Evolutionary conservation across 2,113 vertebrate genomes (phyloP), one percentile per base, ranked within the genome.

Genomic region (Bagarius yarrelli): DNA sequence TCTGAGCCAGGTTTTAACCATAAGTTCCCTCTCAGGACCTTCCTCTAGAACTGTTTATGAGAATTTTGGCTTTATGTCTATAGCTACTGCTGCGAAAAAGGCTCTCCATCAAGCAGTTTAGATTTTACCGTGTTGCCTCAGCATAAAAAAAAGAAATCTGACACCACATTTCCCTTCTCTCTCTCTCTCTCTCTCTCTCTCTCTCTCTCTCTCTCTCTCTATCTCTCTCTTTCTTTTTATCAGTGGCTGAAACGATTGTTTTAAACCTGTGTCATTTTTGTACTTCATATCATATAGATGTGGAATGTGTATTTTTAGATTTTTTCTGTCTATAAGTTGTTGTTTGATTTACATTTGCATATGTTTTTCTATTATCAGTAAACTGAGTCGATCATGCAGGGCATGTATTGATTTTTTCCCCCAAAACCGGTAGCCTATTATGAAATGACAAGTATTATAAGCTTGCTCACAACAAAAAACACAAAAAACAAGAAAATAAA

Each of bases 371-470:
- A 83, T 80, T 76, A 81, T 70, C 79, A 71, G 16, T 73, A 3
- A 78, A 32, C 56, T 8, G 61, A 77, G 64, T 79, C 53, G 60
- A 83, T 87, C 85, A 85, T 87, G 85, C 85, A 79, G 85, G 85
- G 59, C 85, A 85, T 85, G 85, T 85, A 79, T 85, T 75, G 61
- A 60, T 86, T 83, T 69, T 81, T 44, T 70, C 27, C 8, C 4
- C n/a, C 16, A 30, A 83, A 63, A 53, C 59, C 81, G 61, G 53
- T 76, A 76, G 52, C 36, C 63, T 81, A 66, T 83, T 83, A 74
- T 78, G 70, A 23, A 44, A 66, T 80, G 69, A 63, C 50, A 78
- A 83, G 34, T 86, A 69, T 44, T 72, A 53, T 72, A 72, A 85
- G 70, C 81, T 83, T 81, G 83, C 76, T 81, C 70, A 79, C 66